Conservation (phyloP, 2,113 vertebrate genomes). For the Oxygymnocypris stewartii region DNA sequence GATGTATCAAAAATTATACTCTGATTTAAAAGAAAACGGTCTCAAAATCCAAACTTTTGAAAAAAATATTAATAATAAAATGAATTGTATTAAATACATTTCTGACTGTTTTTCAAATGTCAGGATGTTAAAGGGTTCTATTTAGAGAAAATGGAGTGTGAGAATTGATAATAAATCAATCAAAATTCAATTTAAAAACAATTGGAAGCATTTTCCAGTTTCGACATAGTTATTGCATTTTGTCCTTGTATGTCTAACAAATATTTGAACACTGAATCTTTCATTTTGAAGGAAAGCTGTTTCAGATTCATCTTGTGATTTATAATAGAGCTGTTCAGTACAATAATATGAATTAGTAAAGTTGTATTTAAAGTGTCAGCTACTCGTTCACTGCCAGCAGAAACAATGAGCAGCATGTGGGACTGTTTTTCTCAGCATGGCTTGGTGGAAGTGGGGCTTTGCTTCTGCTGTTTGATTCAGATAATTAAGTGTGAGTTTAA, state of each 20-base stretch:
- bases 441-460: background rate
- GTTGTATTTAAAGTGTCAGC: no score
- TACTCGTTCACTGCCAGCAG: background rate
- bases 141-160: background rate
- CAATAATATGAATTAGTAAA: constrained; percentile 3
- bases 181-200: background rate
- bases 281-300: background rate
- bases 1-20: background rate
- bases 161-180: background rate
- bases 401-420: background rate
- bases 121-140: background rate
- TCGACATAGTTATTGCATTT: background rate
- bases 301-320: background rate
- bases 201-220: background rate
- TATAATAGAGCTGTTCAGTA: background rate
- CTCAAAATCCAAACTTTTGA: background rate
- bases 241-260: background rate
- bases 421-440: background rate
- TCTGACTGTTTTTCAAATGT: background rate
- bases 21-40: background rate
- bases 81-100: no score
- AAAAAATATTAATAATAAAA: no score
- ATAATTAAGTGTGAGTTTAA: constrained; percentile 9
- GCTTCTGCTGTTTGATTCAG: constrained; percentile 2
- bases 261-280: background rate